Evolutionary conservation across 1,140 invertebrate genomes (phyloP).

Genomic region (Mercenaria mercenaria): DNA sequence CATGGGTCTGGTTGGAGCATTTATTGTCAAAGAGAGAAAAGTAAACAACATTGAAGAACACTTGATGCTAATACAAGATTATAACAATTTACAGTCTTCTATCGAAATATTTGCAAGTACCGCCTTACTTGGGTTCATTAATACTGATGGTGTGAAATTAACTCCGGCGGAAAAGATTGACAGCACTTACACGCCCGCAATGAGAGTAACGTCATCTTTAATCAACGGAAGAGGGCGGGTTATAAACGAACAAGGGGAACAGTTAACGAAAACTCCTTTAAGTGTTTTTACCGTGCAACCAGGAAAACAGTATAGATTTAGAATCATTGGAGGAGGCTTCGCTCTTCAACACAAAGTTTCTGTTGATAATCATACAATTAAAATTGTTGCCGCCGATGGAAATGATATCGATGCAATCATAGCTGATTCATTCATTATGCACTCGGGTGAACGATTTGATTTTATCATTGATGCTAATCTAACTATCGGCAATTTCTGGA

Average conservation of each 20-base stretch:
- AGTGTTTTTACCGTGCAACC: conserved; percentile 66
- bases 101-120: background rate
- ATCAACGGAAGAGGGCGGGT: conserved; percentile 76
- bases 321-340: conserved; percentile 67
- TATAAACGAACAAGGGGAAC: conserved; percentile 38
- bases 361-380: conserved; percentile 93
- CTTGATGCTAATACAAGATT: conserved; percentile 76
- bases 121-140: background rate
- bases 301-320: conserved; percentile 69
- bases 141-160: background rate
- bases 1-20: conserved; percentile 69
- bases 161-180: background rate
- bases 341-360: conserved; percentile 87
- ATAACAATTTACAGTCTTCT: conserved; percentile 73
- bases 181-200: background rate
- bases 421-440: conserved; percentile 73
- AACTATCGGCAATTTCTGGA: conserved; percentile 92
- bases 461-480: conserved; percentile 92
- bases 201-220: conserved; percentile 50
- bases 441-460: conserved; percentile 93
- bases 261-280: conserved; percentile 70
- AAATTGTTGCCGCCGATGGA: conserved; percentile 92
- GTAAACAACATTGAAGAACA: conserved; percentile 62
- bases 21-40: conserved; percentile 67
- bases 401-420: conserved; percentile 91